Evolutionary conservation across 2,888 invertebrate genomes (phyloP).

Genomic region (Siphonodentalium dalli): DNA sequence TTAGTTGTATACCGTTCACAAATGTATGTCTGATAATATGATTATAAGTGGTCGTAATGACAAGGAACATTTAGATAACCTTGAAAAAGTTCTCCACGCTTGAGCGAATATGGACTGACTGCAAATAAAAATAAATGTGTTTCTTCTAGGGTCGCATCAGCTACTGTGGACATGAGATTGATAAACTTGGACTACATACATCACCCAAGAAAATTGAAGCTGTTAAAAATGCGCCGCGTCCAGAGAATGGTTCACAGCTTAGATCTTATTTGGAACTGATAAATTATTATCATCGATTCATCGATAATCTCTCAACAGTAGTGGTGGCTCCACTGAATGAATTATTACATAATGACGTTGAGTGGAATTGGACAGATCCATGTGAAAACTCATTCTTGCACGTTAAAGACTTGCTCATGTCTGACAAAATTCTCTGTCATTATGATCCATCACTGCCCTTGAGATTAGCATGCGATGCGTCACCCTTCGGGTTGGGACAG

Average conservation of each 20-base stretch:
- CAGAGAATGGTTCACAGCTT: slow-evolving; percentile 9
- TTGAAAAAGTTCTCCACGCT: background rate
- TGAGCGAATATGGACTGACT: no score
- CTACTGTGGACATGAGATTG: slow-evolving; percentile 13
- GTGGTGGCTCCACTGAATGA: slow-evolving; percentile 5
- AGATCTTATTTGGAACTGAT: slow-evolving; percentile 6
- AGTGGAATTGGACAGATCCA: slow-evolving; percentile 9
- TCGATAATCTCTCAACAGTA: slow-evolving; percentile 6
- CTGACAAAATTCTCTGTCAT: slow-evolving; percentile 13
- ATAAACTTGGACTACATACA: slow-evolving; percentile 12
- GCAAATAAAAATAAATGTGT: no score
- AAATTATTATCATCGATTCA: slow-evolving; percentile 12
- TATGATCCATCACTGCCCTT: slow-evolving; percentile 7
- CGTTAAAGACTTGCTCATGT: slow-evolving; percentile 6
- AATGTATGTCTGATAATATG: background rate
- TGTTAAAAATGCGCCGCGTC: slow-evolving; percentile 5
- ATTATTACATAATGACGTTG: slow-evolving; percentile 4
- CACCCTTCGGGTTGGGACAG: slow-evolving; percentile 16
- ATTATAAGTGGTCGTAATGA: background rate
- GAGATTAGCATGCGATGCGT: slow-evolving; percentile 15
- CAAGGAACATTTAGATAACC: background rate
- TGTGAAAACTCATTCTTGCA: slow-evolving; percentile 13
- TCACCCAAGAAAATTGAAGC: slow-evolving; percentile 10
- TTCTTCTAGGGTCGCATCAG: no score
- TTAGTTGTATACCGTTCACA: background rate